Conservation (phyloP, 2,888 invertebrate genomes). For the Trissolcus brochymenae region DNA sequence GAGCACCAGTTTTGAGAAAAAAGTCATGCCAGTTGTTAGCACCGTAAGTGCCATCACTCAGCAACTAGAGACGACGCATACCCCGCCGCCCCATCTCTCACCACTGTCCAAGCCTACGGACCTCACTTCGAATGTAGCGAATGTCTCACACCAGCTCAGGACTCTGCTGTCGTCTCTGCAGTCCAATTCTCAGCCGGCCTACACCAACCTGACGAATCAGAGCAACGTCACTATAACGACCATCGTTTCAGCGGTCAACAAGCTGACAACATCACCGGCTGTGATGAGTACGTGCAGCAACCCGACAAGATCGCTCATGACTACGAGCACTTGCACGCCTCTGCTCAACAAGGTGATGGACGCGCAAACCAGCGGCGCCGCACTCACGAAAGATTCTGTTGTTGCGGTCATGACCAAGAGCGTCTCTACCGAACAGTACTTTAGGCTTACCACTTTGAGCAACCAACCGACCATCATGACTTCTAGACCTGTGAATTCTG, state of each 20-base stretch:
- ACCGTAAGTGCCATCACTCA: slow-evolving; percentile 63
- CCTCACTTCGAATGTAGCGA: slow-evolving; percentile 84
- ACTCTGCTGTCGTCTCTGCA: slow-evolving; percentile 83
- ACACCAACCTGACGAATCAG: slow-evolving; percentile 66
- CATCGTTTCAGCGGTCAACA: slow-evolving; percentile 76
- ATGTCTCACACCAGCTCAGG: slow-evolving; percentile 83
- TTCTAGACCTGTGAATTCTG: slow-evolving; percentile 59
- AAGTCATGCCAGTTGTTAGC: slow-evolving; percentile 32
- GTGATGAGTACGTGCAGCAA: slow-evolving; percentile 46
- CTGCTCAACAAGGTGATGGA: slow-evolving; percentile 46
- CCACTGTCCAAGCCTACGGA: slow-evolving; percentile 85
- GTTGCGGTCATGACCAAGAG: slow-evolving; percentile 70
- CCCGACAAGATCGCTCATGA: slow-evolving; percentile 33
- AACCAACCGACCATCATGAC: slow-evolving; percentile 65
- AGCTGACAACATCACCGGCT: slow-evolving; percentile 62
- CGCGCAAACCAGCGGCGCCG: slow-evolving; percentile 56
- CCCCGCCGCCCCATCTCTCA: slow-evolving; percentile 82
- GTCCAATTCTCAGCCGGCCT: slow-evolving; percentile 75
- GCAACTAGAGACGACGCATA: slow-evolving; percentile 70
- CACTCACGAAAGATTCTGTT: slow-evolving; percentile 60
- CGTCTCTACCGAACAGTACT: slow-evolving; percentile 65
- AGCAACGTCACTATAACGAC: slow-evolving; percentile 71
- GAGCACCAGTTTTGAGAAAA: slow-evolving; percentile 27
- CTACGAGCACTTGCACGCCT: slow-evolving; percentile 24
- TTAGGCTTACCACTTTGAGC: slow-evolving; percentile 66